Base-by-base conservation (phyloP, 2,113 vertebrate genomes). In the Pomatostomus ruficeps region DNA sequence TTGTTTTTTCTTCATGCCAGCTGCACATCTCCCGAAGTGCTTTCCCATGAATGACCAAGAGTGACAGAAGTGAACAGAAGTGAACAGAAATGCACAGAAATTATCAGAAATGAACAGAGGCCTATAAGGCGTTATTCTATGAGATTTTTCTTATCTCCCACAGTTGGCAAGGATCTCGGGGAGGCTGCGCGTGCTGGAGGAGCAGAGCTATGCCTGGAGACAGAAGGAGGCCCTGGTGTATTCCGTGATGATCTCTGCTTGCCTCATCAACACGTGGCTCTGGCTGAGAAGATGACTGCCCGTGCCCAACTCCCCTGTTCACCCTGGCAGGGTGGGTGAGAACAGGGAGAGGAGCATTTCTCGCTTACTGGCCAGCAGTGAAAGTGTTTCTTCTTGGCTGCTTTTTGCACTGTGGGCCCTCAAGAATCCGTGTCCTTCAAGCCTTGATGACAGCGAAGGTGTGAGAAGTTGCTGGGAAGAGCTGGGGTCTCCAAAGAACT, bases 261-360 rank as follows among this genome's bases (percentile, higher is more conserved):
- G 97, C 57, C 55, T 98, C 23, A 54, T 98, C 89, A 98, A 98
- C 86, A 78, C 97, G 1, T 99, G 98, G 98, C 97, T 99, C 45
- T 99, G 98, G 98, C 75, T 98, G n/a, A 97, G 98, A 33, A 97
- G 95, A 95, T 96, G 94, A 88, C 1, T 6, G 42, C 25, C n/a
- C 0, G 0, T 48, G 58, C 42, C 70, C 0, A 1, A 4, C 29
- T 74, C 8, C 54, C 46, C 31, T 58, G 59, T 65, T 79, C 5
- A 0, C 31, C 46, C 55, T 38, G 71, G 52, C 65, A 57, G 51
- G 24, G 57, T 26, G 90, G 57, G 20, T 36, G n/a, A 71, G 35
- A 51, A 49, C 38, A 62, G 83, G 63, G 40, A 33, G 20, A 51
- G 66, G 14, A 49, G 55, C 61, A 66, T 61, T 46, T 18, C 40